Conservation (phyloP, 1,140 invertebrate species). For the Bathynomus jamesi region DNA sequence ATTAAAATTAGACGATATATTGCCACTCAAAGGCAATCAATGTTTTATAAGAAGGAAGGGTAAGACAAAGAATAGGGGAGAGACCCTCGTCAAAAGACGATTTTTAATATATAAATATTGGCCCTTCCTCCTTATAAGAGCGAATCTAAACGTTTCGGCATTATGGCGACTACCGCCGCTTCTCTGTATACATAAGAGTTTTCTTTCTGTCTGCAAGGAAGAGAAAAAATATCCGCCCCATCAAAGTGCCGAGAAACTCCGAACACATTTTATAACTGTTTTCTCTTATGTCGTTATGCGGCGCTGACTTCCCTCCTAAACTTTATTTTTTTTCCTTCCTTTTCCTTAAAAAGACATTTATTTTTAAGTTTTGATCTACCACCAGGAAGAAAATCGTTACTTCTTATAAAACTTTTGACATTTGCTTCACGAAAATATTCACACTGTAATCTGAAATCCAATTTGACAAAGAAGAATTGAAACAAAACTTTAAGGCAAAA, state of each 20-base stretch:
- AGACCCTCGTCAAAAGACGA: background rate
- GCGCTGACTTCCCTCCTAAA: constrained; percentile 19
- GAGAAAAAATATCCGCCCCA: constrained; percentile 21
- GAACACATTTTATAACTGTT: constrained; percentile 3
- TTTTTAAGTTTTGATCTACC: background rate
- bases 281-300: constrained; percentile 28
- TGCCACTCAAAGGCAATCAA: background rate
- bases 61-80: background rate
- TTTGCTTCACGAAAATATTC: constrained; percentile 27
- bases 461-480: constrained; percentile 28
- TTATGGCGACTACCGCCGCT: background rate
- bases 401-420: constrained; percentile 5
- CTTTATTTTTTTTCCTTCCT: constrained; percentile 18
- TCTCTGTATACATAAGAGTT: background rate
- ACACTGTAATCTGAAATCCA: constrained; percentile 33
- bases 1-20: background rate
- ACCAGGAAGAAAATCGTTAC: background rate
- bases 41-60: background rate
- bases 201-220: background rate
- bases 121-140: background rate
- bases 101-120: background rate
- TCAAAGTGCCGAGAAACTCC: constrained; percentile 32
- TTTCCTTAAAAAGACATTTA: too few relatives aligned
- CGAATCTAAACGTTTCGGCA: background rate
- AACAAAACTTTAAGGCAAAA: constrained; percentile 4